These are phyloP conservation scores for Heliconius ismenius DNA, from an alignment of 2,888 invertebrate species.

Conservation along the genomic window DNA sequence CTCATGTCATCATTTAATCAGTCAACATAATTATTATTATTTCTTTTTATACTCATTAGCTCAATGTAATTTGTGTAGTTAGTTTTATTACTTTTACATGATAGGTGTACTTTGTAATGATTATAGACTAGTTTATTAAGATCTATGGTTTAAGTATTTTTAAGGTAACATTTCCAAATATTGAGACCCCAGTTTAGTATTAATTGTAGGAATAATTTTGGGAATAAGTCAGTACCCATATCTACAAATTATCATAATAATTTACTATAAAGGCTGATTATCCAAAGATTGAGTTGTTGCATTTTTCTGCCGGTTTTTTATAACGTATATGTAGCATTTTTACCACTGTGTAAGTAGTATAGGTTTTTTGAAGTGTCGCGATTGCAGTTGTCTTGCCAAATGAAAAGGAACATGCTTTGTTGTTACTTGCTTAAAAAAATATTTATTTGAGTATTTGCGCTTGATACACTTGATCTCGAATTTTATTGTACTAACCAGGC, in stretches of 20 bases:
- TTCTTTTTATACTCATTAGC: slow-evolving; percentile 33
- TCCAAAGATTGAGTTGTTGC: slow-evolving; percentile 57
- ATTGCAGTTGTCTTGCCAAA: slow-evolving; percentile 34
- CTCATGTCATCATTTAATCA: slow-evolving; percentile 37
- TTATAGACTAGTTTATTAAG: slow-evolving; percentile 37
- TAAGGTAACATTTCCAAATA: slow-evolving; percentile 33
- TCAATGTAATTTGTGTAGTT: slow-evolving; percentile 32
- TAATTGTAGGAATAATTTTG: slow-evolving; percentile 36
- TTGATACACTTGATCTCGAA: slow-evolving; percentile 23
- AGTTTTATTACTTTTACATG: slow-evolving; percentile 41
- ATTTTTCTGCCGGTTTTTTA: slow-evolving; percentile 43
- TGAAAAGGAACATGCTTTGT: slow-evolving; percentile 14
- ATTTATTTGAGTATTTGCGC: slow-evolving; percentile 11
- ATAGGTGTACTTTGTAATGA: slow-evolving; percentile 36
- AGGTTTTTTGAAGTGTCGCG: slow-evolving; percentile 21
- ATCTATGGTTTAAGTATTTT: slow-evolving; percentile 23
- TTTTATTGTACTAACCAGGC: slow-evolving; percentile 13
- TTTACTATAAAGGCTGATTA: slow-evolving; percentile 66
- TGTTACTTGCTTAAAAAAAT: slow-evolving; percentile 1
- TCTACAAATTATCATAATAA: slow-evolving; percentile 49
- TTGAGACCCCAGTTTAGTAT: slow-evolving; percentile 31
- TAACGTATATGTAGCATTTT: slow-evolving; percentile 42
- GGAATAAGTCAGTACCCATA: slow-evolving; percentile 45
- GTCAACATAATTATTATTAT: slow-evolving; percentile 28
- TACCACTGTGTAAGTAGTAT: slow-evolving; percentile 42